These are phyloP conservation scores for Leucophora obtusa DNA, from an alignment of 2,888 invertebrate species.

Conservation along the genomic window DNA sequence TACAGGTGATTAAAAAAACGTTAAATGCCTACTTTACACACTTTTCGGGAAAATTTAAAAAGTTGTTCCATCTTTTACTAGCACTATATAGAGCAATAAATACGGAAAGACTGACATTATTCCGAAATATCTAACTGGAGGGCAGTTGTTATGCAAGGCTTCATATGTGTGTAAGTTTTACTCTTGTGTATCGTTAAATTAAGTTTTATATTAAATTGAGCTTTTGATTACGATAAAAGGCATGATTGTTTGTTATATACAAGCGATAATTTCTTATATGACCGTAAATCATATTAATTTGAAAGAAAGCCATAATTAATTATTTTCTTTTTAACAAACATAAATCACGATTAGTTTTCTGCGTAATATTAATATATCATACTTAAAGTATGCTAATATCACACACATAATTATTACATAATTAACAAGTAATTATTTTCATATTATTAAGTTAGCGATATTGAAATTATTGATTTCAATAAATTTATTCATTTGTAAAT, in stretches of 20 bases:
- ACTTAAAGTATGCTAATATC: constrained; percentile 3
- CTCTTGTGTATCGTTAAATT: background rate
- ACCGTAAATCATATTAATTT: background rate
- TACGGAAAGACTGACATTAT: too few species aligned
- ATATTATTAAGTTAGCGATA: background rate
- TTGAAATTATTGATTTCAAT: background rate
- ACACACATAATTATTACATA: constrained; percentile 33
- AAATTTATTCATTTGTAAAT: background rate
- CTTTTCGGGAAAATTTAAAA: too few species aligned
- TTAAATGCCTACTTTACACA: too few species aligned
- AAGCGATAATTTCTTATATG: background rate
- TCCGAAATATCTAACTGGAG: too few species aligned
- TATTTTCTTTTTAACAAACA: background rate
- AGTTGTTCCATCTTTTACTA: too few species aligned
- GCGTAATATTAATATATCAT: constrained; percentile 17
- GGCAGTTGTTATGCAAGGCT: too few species aligned
- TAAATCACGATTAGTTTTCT: constrained; percentile 18
- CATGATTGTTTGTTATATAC: background rate
- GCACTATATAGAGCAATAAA: too few species aligned
- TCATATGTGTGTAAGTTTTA: background rate
- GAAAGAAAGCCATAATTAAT: background rate
- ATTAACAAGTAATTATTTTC: constrained; percentile 15
- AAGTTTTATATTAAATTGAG: background rate
- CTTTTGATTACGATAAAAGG: constrained; percentile 14
- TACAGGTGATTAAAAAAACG: too few species aligned